Percentiles rank a stretch among this genome's conserved stretches.
Conservation (phyloP, 37 sponge, comb jelly and placozoan species). For the Ianthella basta region DNA sequence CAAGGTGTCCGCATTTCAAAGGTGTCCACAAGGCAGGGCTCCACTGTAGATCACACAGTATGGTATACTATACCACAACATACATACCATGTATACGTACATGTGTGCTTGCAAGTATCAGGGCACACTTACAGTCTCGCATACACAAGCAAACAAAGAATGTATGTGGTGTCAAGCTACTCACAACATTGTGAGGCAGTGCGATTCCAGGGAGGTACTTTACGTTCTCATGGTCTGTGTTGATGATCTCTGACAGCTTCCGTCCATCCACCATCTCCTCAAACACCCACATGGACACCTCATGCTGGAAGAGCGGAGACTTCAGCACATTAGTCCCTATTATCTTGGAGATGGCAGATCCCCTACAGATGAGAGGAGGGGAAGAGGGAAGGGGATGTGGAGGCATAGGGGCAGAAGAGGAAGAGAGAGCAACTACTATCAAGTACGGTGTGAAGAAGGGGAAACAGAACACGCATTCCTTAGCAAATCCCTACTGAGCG, state of each 20-base stretch:
- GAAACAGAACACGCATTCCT: no score
- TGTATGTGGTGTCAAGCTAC: not conserved
- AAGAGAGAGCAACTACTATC: not conserved
- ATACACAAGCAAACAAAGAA: no score
- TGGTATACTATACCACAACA: no score
- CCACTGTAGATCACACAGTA: no score
- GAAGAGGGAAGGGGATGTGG: not conserved
- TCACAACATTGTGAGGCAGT: constrained; percentile 90
- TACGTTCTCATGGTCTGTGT: constrained; percentile 89
- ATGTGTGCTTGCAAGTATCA: no score
- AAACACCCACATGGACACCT: constrained; percentile 94
- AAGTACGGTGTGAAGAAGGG: no score
- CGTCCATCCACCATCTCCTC: constrained; percentile 90
- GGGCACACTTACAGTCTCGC: no score
- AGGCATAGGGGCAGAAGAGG: not conserved
- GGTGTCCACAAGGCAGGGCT: no score
- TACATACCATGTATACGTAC: no score
- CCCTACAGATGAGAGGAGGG: constrained; percentile 48
- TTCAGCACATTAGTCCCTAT: constrained; percentile 77
- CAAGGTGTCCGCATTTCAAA: no score
- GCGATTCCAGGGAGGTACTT: constrained; percentile 93
- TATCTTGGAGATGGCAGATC: constrained; percentile 90
- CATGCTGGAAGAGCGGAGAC: constrained; percentile 44
- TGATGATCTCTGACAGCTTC: constrained; percentile 95
- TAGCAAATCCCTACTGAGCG: no score